A percentile compares a stretch with the other conserved stretches of the same genome.
Conservation (phyloP, 2,888 invertebrate genomes). For the Hemistola chrysoprasaria region DNA sequence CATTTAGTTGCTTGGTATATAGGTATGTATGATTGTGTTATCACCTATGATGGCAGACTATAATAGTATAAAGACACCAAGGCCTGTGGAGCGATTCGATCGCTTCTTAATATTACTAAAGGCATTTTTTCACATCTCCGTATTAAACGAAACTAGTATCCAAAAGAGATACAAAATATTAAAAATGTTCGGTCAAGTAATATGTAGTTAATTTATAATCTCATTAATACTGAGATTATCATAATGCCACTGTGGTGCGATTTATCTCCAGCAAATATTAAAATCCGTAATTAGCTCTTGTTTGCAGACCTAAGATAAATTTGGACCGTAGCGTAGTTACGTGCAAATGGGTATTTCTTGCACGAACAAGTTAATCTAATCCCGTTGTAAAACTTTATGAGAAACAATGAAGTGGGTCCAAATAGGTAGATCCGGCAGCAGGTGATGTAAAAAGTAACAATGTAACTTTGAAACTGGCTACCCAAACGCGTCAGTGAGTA, state of each 20-base stretch:
- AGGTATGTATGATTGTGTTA: too few relatives aligned
- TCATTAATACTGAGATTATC: conserved; percentile 45
- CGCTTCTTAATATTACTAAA: conserved; percentile 13
- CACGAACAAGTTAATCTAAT: conserved; percentile 1
- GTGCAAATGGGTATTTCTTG: conserved; percentile 49
- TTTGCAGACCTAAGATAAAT: conserved; percentile 64
- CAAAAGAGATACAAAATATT: conserved; percentile 18
- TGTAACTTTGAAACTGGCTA: too few relatives aligned
- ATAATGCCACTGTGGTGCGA: conserved; percentile 59
- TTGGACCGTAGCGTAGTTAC: conserved; percentile 51
- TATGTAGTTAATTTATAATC: conserved; percentile 36
- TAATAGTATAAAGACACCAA: background rate
- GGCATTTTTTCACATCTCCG: conserved; percentile 11
- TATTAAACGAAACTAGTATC: conserved; percentile 20
- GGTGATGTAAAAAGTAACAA: too few relatives aligned
- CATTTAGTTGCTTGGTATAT: too few relatives aligned
- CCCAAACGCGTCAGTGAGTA: too few relatives aligned
- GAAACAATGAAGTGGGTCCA: too few relatives aligned
- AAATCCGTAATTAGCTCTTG: conserved; percentile 66
- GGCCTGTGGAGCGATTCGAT: conserved; percentile 1
- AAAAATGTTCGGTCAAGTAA: conserved; percentile 17
- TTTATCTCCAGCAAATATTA: conserved; percentile 74
- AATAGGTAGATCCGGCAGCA: too few relatives aligned
- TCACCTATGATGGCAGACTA: too few relatives aligned
- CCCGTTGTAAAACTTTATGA: too few relatives aligned